Evolutionary conservation across 2,888 invertebrate genomes (phyloP), one percentile per base, ranked within the genome.

Genomic region (Torymus texanus): DNA sequence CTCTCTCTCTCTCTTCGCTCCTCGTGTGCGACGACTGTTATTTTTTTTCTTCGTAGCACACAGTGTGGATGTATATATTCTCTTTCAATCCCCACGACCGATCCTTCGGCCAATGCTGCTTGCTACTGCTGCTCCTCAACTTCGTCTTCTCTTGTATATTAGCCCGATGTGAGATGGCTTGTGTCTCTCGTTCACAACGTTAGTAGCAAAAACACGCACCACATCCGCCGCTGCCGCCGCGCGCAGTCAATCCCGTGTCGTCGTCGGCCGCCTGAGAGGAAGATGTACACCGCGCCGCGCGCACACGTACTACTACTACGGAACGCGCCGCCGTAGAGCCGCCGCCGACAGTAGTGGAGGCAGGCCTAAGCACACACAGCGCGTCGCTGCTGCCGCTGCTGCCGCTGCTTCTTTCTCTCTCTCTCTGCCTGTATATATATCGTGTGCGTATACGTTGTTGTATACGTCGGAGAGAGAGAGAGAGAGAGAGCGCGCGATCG

Each of bases 211-310:
- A 74, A 68, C 78, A 65, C 74, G 74, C 78, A 79, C 79, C 70
- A 75, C 79, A 75, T 75, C 70, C 72, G 79, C 70, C 75, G 79
- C 70, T 59, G 53, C 62, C 63, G 55, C 56, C 53, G 71, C 63
- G 41, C 41, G 41, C 41, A 41, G 41, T 41, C 41, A 41, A 8
- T 41, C 41, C 41, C 41, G 41, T 65, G 76, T 13, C 65, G 75
- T n/a, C 67, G 78, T 67, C 68, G 59, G 77, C 77, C 63, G 77
- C 56, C 58, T 41, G 75, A 56, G 63, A 63, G 55, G 55, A 73
- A 62, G 62, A 72, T 55, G 71, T 61, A 71, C 59, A 51, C 51
- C 55, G 55, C 53, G n/a, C 59, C 66, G 66, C 75, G 66, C 41
- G 41, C 41, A 58, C 24, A 50, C 18, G 13, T 51, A 18, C 51